Evolutionary conservation across 1,140 invertebrate species (phyloP).

Genomic region (Macrotrachela quadricornifera): DNA sequence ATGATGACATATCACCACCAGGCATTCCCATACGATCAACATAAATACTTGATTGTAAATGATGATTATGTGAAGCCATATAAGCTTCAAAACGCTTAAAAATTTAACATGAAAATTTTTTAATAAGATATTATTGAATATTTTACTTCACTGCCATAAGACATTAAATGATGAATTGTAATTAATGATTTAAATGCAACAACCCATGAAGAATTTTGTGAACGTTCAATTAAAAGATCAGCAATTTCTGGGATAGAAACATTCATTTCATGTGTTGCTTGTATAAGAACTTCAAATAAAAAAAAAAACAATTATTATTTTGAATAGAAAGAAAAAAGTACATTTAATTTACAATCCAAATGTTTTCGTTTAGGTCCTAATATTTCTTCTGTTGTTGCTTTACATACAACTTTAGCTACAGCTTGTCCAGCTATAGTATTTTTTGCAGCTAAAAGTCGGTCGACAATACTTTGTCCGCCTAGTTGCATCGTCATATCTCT

Average conservation of each 20-base stretch:
- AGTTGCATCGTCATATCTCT: no score
- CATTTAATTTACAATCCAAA: conserved; percentile 59
- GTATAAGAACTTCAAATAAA: conserved; percentile 61
- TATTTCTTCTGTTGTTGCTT: conserved; percentile 97
- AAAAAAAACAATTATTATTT: conserved; percentile 21
- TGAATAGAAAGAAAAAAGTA: no score
- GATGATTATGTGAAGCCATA: conserved; percentile 7
- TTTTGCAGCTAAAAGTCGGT: conserved; percentile 80
- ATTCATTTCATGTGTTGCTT: conserved; percentile 98
- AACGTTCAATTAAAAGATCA: conserved; percentile 86
- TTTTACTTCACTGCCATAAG: conserved; percentile 76
- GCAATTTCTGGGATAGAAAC: conserved; percentile 96
- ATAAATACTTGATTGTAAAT: conserved; percentile 1
- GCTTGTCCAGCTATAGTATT: conserved; percentile 95
- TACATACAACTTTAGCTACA: conserved; percentile 93
- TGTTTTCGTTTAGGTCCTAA: conserved; percentile 99
- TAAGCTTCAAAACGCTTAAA: background rate
- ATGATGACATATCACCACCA: conserved; percentile 97
- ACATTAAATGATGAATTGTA: conserved; percentile 94
- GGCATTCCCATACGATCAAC: background rate
- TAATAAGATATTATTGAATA: background rate
- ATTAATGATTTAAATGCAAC: conserved; percentile 95
- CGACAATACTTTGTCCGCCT: conserved; percentile 76
- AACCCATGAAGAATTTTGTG: conserved; percentile 89
- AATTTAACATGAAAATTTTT: background rate